A percentile compares a stretch with the other conserved stretches of the same genome.
Evolutionary conservation across 2,888 invertebrate species (phyloP).

Genomic region (Papilio demoleus): DNA sequence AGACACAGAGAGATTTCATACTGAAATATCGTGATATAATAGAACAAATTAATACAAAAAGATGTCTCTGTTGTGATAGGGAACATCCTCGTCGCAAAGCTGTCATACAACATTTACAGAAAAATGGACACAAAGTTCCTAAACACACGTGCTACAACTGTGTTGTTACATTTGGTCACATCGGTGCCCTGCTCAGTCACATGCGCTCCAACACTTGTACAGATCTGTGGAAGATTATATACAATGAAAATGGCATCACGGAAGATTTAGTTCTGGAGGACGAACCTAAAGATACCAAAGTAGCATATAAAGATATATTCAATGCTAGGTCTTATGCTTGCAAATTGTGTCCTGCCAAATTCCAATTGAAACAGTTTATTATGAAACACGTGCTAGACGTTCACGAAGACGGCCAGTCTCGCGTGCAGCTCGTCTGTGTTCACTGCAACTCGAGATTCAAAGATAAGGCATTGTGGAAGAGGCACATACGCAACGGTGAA

Average conservation of each 20-base stretch:
- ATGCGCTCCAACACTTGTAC: constrained; percentile 80
- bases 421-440: constrained; percentile 70
- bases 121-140: constrained; percentile 83
- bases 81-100: constrained; percentile 79
- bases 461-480: constrained; percentile 74
- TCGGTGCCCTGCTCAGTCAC: constrained; percentile 79
- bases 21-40: constrained; percentile 74
- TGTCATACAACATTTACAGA: constrained; percentile 80
- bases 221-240: constrained; percentile 79
- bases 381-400: constrained; percentile 80
- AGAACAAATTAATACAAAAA: constrained; percentile 78
- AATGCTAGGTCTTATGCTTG: constrained; percentile 80
- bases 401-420: constrained; percentile 78
- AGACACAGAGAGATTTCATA: constrained; percentile 76
- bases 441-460: constrained; percentile 77
- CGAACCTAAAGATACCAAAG: constrained; percentile 69
- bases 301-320: constrained; percentile 78
- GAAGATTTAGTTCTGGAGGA: constrained; percentile 76
- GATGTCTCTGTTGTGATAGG: constrained; percentile 76
- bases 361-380: constrained; percentile 79
- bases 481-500: constrained; percentile 80
- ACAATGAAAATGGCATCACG: constrained; percentile 77
- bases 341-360: constrained; percentile 79
- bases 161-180: constrained; percentile 82
- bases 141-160: constrained; percentile 86